phyloP scores from a whole-genome alignment of 1,140 invertebrate genomes.

The Anoplolepis gracilipes region DNA sequence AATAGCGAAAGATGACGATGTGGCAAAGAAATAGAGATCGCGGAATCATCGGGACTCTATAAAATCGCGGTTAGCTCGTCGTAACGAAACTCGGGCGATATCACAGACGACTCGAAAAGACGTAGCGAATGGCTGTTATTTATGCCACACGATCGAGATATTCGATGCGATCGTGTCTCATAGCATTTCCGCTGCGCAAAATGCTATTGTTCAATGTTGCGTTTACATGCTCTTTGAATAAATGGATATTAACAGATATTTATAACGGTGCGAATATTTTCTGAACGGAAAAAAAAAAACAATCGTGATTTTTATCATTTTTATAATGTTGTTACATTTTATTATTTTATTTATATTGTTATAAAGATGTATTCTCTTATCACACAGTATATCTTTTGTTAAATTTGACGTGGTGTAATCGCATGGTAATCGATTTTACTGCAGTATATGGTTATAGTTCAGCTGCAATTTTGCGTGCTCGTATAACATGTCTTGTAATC shows the following conservation, averaged over 20 bases:
- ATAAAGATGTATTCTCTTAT: background rate
- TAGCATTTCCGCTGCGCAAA: background rate
- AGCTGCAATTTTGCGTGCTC: background rate
- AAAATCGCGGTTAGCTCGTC: constrained; percentile 5
- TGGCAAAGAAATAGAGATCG: constrained; percentile 6
- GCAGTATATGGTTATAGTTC: constrained; percentile 5
- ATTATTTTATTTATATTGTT: background rate
- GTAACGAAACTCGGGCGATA: background rate
- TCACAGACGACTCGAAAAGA: constrained; percentile 15
- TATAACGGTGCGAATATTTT: background rate
- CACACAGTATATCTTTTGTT: background rate
- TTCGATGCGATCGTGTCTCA: background rate
- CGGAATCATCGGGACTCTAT: constrained; percentile 34
- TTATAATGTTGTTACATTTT: background rate
- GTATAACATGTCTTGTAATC: constrained; percentile 12
- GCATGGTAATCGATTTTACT: constrained; percentile 17
- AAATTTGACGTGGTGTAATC: background rate
- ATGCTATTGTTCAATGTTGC: background rate
- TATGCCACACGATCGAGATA: background rate
- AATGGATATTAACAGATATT: background rate
- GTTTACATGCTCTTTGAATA: background rate
- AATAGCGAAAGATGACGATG: constrained; percentile 10
- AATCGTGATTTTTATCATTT: background rate
- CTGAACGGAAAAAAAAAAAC: too few relatives aligned
- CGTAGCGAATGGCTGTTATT: background rate